These are phyloP conservation scores for Zhengitettix transpicula DNA, from an alignment of 2,888 invertebrate genomes.

Conservation along the genomic window DNA sequence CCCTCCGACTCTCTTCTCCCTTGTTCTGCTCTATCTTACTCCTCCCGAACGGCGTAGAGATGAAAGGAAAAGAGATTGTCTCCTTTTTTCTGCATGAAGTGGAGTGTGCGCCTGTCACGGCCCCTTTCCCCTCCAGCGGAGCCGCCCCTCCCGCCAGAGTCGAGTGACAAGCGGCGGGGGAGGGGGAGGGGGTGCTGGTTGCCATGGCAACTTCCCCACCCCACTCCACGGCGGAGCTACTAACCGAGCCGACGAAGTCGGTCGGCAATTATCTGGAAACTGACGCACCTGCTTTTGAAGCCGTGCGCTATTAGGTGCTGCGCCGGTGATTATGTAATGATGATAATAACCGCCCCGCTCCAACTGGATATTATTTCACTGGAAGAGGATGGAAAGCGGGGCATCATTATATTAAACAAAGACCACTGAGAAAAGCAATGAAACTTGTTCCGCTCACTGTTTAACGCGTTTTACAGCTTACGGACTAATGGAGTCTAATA, in stretches of 20 bases:
- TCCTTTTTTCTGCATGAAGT: background rate
- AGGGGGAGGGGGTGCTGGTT: background rate
- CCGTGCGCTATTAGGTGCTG: background rate
- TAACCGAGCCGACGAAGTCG: background rate
- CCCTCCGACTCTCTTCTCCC: background rate
- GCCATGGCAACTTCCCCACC: constrained; percentile 4
- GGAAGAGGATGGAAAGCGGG: too few species aligned
- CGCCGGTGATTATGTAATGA: too few species aligned
- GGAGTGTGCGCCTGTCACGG: background rate
- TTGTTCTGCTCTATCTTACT: background rate
- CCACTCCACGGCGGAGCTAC: background rate
- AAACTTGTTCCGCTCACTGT: too few species aligned
- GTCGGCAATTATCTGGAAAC: background rate
- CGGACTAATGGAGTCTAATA: too few species aligned
- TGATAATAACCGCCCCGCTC: too few species aligned
- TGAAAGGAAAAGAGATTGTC: background rate
- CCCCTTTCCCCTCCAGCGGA: background rate
- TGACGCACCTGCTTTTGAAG: background rate
- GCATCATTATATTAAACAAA: too few species aligned
- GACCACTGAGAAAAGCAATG: too few species aligned
- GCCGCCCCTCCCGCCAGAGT: background rate
- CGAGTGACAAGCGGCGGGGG: constrained; percentile 4
- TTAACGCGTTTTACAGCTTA: too few species aligned
- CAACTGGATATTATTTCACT: too few species aligned
- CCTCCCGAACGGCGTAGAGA: background rate